These are phyloP conservation scores for Polyploca ridens DNA, from an alignment of 2,888 invertebrate species.

Conservation along the genomic window DNA sequence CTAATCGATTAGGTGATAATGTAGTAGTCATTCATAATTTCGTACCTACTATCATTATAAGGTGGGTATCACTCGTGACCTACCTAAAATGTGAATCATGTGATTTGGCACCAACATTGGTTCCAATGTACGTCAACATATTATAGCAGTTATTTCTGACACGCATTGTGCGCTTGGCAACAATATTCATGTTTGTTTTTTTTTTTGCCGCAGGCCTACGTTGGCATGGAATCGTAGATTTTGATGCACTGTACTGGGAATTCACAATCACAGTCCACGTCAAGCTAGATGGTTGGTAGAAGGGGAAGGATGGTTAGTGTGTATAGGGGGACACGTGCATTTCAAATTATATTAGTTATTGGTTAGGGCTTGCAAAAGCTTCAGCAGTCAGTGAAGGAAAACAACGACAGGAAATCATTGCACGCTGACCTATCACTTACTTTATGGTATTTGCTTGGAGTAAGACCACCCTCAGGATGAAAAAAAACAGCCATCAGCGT, in stretches of 20 bases:
- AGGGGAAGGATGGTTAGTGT: not conserved
- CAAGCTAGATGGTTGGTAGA: not conserved
- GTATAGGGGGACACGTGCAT: not conserved
- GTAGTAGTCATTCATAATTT: constrained; percentile 27
- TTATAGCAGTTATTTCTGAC: constrained; percentile 67
- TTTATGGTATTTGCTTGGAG: too few relatives aligned
- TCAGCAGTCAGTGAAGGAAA: too few relatives aligned
- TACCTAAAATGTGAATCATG: constrained; percentile 76
- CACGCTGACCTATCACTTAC: too few relatives aligned
- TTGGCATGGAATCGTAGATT: constrained; percentile 22
- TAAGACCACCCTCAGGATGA: too few relatives aligned
- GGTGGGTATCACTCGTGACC: constrained; percentile 76
- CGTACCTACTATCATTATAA: constrained; percentile 18
- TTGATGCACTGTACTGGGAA: not conserved
- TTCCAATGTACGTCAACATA: constrained; percentile 60
- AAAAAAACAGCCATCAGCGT: too few relatives aligned
- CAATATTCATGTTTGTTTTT: constrained; percentile 51
- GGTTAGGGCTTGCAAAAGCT: too few relatives aligned
- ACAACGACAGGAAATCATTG: too few relatives aligned
- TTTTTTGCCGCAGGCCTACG: constrained; percentile 39
- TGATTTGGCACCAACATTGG: constrained; percentile 76
- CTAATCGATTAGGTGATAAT: constrained; percentile 5
- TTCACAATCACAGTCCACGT: not conserved
- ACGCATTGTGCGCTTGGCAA: constrained; percentile 64
- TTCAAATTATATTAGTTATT: not conserved